Base-by-base conservation (phyloP, 2,888 invertebrate genomes). In the Escarpia spicata region DNA sequence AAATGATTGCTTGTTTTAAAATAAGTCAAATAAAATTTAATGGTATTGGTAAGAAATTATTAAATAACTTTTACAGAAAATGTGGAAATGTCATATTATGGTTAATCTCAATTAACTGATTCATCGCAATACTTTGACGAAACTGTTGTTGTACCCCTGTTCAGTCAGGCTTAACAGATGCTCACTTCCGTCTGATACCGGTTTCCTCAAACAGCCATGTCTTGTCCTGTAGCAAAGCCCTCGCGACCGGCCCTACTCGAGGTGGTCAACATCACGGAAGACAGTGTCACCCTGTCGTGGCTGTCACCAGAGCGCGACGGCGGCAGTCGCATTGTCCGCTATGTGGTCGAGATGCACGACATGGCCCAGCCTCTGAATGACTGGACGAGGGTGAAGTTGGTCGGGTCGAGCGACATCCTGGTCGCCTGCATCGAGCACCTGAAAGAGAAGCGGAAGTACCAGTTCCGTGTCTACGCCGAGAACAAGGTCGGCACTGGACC, bases 261-360 rank as follows among this genome's bases (percentile, higher is more conserved):
- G 90, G 94, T 95, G 4, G 94, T 93, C 43, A 95, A 95, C 93
- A 94, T 96, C 92, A 96, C 95, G 31, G 96, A 96, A 90, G 96
- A 96, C 94, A 95, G 95, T 92, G 95, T 96, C 90, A 96, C 95
- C 31, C 94, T 96, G 93, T 95, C 95, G 93, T 96, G 96, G 96
- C 94, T 95, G 93, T 95, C 95, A 92, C 96, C 96, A 90, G 95
- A 95, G 91, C 92, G 93, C 96, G 96, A 96, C 93, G 96, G 96
- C 19, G 96, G 96, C n/a, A 94, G 95, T 12, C 95, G 95, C 0
- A 94, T 96, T 91, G 95, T 95, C 92, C 95, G 95, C 31, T 96
- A 96, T 94, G 93, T 96, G 90, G 94, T 96, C 43, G 96, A 96
- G 94, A 96, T 96, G 94, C 95, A 95, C 75, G 97, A 98, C 94